phyloP scores from a whole-genome alignment of 2,888 invertebrate species.

The Eurytoma californica region DNA sequence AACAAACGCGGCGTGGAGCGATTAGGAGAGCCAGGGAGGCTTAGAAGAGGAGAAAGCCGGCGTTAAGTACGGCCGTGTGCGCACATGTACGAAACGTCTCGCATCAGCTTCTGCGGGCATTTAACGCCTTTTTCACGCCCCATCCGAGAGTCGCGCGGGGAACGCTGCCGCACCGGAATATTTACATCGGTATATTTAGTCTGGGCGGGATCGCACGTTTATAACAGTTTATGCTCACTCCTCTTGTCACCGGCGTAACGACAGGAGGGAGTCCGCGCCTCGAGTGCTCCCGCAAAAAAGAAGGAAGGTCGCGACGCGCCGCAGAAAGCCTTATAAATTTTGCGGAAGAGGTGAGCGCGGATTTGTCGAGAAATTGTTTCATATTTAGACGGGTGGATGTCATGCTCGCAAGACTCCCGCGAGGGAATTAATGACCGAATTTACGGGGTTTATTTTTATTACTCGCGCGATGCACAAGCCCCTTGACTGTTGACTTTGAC shows the following conservation, averaged over 20 bases:
- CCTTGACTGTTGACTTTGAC: too few relatives aligned
- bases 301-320: conserved; percentile 18
- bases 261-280: conserved; percentile 21
- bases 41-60: neutral
- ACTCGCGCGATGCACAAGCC: too few relatives aligned
- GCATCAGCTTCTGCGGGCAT: conserved; percentile 56
- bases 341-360: conserved; percentile 29
- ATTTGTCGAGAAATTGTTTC: conserved; percentile 43
- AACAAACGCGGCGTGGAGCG: too few relatives aligned
- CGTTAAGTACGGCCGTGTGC: neutral
- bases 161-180: conserved; percentile 59
- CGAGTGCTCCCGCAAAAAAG: conserved; percentile 8
- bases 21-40: neutral
- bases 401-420: neutral
- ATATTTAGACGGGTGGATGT: conserved; percentile 43
- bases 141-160: conserved; percentile 42
- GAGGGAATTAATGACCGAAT: conserved; percentile 24
- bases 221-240: conserved; percentile 64
- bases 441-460: conserved; percentile 48
- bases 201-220: conserved; percentile 65
- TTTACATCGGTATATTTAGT: conserved; percentile 71
- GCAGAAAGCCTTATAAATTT: conserved; percentile 48
- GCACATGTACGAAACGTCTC: neutral
- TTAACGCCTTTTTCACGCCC: conserved; percentile 62
- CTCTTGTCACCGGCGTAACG: conserved; percentile 43